Base-by-base conservation (phyloP, 2,888 invertebrate genomes). In the Oscheius myriophilus region DNA sequence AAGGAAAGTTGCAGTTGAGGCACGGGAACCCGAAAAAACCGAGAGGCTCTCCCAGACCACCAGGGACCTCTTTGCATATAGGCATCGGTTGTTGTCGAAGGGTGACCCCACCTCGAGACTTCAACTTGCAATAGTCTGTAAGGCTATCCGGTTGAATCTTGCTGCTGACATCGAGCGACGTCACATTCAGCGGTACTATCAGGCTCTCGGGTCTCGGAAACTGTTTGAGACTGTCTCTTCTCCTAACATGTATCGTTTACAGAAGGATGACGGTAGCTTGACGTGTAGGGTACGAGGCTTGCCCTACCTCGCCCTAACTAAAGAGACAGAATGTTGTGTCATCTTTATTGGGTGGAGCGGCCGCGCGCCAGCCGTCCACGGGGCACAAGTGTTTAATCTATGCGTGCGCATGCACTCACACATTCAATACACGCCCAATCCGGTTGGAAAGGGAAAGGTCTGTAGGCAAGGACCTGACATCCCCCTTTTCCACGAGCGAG, bases 241-340 rank as follows among this genome's bases (percentile, higher is more conserved):
- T 11, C 21, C 42, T 9, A 14, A 2, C 16, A 21, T 45, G 43
- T 23, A 9, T 11, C 42, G 42, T 14, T n/a, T 59, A 14, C 39
- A 59, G 23, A 59, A 59, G 42, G 26, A 12, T n/a, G 57, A 57
- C 26, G 57, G 39, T n/a, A 39, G 25, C 21, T n/a, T 49, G 49
- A 49, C n/a, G n/a, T n/a, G n/a, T n/a, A n/a, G n/a, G n/a, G n/a
- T n/a, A n/a, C n/a, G n/a, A n/a, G n/a, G n/a, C n/a, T n/a, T n/a
- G n/a, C n/a, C n/a, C n/a, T n/a, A n/a, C n/a, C n/a, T n/a, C n/a
- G n/a, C n/a, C n/a, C n/a, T n/a, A n/a, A n/a, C n/a, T n/a, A n/a
- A n/a, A n/a, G n/a, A n/a, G n/a, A n/a, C n/a, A n/a, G n/a, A n/a
- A n/a, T n/a, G n/a, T n/a, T n/a, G n/a, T n/a, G n/a, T n/a, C n/a